Percentiles rank a stretch among this genome's conserved stretches.
phyloP scores from a whole-genome alignment of 2,888 invertebrate genomes.

The Muscina levida region DNA sequence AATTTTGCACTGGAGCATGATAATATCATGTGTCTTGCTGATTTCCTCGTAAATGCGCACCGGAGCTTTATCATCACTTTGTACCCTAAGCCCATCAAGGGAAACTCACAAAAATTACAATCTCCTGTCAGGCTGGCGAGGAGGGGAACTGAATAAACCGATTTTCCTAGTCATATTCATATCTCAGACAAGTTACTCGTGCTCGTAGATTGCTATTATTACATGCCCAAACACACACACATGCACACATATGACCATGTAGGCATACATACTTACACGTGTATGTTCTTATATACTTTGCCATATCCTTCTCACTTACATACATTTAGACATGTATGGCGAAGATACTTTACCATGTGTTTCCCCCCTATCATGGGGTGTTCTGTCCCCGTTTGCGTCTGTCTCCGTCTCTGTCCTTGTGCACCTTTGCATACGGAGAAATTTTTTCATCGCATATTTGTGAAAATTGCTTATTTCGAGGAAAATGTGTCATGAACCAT shows the following conservation, averaged over 20 bases:
- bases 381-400: background rate
- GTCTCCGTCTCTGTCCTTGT: background rate
- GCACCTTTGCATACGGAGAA: slow-evolving; percentile 1
- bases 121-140: background rate
- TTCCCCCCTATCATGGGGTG: background rate
- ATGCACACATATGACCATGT: background rate
- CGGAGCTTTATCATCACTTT: slow-evolving; percentile 7
- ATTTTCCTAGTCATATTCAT: background rate
- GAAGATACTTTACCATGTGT: slow-evolving; percentile 8
- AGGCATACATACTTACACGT: background rate
- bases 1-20: slow-evolving; percentile 3
- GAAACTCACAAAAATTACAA: background rate
- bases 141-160: background rate
- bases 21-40: slow-evolving; percentile 2
- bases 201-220: slow-evolving; percentile 3
- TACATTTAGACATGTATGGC: slow-evolving; percentile 7
- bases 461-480: slow-evolving; percentile 65
- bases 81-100: slow-evolving; percentile 1
- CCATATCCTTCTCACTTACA: slow-evolving; percentile 50
- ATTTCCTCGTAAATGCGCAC: slow-evolving; percentile 1
- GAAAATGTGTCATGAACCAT: slow-evolving; percentile 77
- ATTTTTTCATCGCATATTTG: slow-evolving; percentile 43
- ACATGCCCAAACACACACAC: background rate
- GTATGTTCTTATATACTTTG: slow-evolving; percentile 33
- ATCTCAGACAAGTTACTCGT: background rate